phyloP scores from a whole-genome alignment of 1,140 invertebrate genomes.

The Piezodorus guildinii region DNA sequence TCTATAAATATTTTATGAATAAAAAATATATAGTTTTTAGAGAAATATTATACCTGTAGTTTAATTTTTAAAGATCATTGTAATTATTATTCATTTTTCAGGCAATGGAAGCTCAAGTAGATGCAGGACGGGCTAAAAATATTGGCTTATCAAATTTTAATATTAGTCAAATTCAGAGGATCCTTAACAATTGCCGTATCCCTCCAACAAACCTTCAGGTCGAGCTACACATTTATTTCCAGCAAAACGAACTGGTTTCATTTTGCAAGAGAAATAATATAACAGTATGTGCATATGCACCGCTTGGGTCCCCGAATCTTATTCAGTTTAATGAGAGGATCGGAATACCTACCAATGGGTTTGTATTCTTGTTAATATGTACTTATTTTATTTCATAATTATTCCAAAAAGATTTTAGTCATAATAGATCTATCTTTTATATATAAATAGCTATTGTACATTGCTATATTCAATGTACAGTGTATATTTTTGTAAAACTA shows the following conservation, averaged over 20 bases:
- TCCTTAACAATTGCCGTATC: conserved; percentile 28
- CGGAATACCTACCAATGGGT: not conserved
- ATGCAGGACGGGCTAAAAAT: conserved; percentile 28
- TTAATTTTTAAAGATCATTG: too few relatives aligned
- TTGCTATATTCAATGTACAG: too few relatives aligned
- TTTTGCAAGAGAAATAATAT: conserved; percentile 63
- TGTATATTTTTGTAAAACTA: too few relatives aligned
- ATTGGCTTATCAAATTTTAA: conserved; percentile 37
- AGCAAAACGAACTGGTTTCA: conserved; percentile 62
- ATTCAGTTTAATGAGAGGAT: not conserved
- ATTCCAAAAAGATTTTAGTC: too few relatives aligned
- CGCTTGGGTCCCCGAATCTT: conserved; percentile 53
- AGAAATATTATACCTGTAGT: too few relatives aligned
- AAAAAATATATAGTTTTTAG: too few relatives aligned
- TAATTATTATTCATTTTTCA: too few relatives aligned
- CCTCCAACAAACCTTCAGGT: conserved; percentile 44
- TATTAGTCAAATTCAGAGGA: conserved; percentile 29
- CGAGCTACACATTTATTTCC: conserved; percentile 71
- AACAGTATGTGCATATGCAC: conserved; percentile 67
- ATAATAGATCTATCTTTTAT: too few relatives aligned
- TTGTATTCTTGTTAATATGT: too few relatives aligned
- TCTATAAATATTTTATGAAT: too few relatives aligned
- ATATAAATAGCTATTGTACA: too few relatives aligned
- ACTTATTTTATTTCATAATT: too few relatives aligned
- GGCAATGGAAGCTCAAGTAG: conserved; percentile 27